Evolutionary conservation across 1,140 invertebrate genomes (phyloP), one percentile per base, ranked within the genome.

Genomic region (Globodera rostochiensis): DNA sequence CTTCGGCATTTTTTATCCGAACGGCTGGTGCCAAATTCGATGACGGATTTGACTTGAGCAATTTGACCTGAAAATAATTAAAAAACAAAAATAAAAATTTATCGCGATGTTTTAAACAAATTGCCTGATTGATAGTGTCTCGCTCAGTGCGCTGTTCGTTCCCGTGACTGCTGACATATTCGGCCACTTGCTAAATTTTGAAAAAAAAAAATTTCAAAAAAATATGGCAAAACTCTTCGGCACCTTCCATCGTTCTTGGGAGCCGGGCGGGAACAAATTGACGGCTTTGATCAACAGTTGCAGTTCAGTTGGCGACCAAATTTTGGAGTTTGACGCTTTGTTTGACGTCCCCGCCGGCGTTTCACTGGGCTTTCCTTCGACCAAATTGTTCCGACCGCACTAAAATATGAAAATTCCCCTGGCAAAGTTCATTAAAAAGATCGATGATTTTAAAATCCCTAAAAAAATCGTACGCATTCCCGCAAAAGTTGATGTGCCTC

Each of bases 81-180:
- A 85, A 25, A 21, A 36, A n/a, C 82, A 3, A 36, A 4, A 1
- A 9, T 15, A 49, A 84, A 67, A 45, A 9, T 13, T 46, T 36
- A 36, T 36, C 11, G 6, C 53, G 6, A n/a, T 77, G 21, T n/a
- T 19, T 19, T 21, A 9, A n/a, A 19, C 9, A 47, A n/a, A 66
- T 82, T 11, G 81, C 85, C 74, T 86, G 84, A 70, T 82, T 86
- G 45, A 86, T 87, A 5, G 87, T 79, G 15, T 87, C 85, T 66
- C 86, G 84, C 73, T 87, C 86, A 11, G 67, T 86, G 25, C 83
- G 84, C 25, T 73, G 76, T 19, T 82, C 46, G 25, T 47, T 57
- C 0, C n/a, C 57, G n/a, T 86, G 85, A 25, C 83, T 75, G 57
- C 79, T 84, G 53, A 86, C 81, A 49, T 86, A 86, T 11, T 84